These are phyloP conservation scores for Patella vulgata DNA, from an alignment of 1,140 invertebrate genomes.

Conservation along the genomic window DNA sequence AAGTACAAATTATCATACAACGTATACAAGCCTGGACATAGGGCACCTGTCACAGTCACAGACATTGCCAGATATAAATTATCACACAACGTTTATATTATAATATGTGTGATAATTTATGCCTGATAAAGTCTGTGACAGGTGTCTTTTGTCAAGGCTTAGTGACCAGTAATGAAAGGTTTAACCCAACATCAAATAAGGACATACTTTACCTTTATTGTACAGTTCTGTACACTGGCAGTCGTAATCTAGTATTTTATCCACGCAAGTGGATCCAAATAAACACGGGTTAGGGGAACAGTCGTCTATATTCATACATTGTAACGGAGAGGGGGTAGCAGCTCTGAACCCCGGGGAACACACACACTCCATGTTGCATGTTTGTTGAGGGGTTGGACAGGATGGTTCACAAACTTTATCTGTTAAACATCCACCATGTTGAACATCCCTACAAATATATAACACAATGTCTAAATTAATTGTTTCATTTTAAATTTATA, in stretches of 20 bases:
- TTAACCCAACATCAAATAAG: too few relatives aligned
- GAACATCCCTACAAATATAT: background rate
- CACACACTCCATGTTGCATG: background rate
- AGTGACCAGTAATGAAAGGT: too few relatives aligned
- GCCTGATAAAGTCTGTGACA: too few relatives aligned
- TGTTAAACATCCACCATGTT: slow-evolving; percentile 3
- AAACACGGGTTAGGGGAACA: background rate
- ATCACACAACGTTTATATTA: too few relatives aligned
- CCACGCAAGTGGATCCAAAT: background rate
- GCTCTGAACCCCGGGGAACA: slow-evolving; percentile 2
- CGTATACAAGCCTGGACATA: too few relatives aligned
- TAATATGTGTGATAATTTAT: too few relatives aligned
- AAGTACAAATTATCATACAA: too few relatives aligned
- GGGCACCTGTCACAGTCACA: too few relatives aligned
- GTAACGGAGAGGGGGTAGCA: background rate
- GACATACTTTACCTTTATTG: background rate
- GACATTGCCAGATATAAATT: too few relatives aligned
- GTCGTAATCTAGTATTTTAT: slow-evolving; percentile 1
- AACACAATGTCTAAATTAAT: too few relatives aligned
- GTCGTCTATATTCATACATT: slow-evolving; percentile 2
- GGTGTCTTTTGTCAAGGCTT: too few relatives aligned
- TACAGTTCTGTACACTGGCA: background rate
- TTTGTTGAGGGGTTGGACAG: background rate
- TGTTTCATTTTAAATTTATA: too few relatives aligned
- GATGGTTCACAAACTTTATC: slow-evolving; percentile 1